Evolutionary conservation across 2,113 vertebrate genomes (phyloP).

Genomic region (Asarcornis scutulata): DNA sequence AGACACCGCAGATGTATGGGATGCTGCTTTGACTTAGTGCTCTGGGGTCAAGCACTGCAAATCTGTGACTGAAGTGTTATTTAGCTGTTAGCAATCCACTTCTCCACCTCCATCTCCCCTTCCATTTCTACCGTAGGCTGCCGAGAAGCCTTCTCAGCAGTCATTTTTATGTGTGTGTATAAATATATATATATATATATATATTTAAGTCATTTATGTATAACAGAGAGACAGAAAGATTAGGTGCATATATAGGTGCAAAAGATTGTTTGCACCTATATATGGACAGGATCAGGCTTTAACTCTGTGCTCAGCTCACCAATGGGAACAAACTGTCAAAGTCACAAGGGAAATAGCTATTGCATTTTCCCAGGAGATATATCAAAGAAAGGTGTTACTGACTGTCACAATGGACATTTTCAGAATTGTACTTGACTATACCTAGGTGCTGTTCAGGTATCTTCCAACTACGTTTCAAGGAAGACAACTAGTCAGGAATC

Average conservation of each 20-base stretch:
- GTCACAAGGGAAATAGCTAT: not conserved
- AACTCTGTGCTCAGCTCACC: not conserved
- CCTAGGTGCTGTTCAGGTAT: not conserved
- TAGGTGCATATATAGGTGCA: not conserved
- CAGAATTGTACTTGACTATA: not conserved
- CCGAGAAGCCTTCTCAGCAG: not conserved
- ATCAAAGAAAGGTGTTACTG: not conserved
- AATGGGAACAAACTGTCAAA: not conserved
- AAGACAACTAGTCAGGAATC: not conserved
- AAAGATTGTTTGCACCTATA: not conserved
- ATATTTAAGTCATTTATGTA: not conserved
- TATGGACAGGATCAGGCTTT: not conserved
- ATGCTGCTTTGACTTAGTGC: not conserved
- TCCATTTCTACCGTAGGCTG: not conserved
- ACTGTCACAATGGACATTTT: not conserved
- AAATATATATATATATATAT: too few species aligned
- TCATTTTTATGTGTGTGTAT: not conserved
- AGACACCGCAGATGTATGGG: not conserved
- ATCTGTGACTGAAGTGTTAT: not conserved
- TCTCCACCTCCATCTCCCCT: not conserved
- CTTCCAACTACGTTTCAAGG: not conserved
- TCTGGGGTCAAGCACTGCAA: not conserved
- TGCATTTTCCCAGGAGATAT: not conserved
- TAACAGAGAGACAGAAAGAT: not conserved
- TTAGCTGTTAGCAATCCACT: accelerated